Base-by-base conservation (phyloP, 2,797 vertebrate genomes). In the Semaprochilodus insignis region DNA sequence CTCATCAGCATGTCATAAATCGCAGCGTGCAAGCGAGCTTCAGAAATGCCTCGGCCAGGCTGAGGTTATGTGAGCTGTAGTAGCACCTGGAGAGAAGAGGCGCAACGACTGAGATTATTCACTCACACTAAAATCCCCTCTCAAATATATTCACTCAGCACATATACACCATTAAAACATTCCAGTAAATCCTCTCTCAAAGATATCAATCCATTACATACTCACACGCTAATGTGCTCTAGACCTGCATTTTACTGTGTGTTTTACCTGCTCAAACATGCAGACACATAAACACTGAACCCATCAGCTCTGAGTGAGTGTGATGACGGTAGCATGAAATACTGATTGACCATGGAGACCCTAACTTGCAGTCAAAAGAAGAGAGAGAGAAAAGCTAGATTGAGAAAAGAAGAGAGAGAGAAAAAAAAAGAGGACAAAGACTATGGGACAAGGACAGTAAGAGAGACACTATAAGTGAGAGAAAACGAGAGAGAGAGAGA, bases 1-100 rank as follows among this genome's bases (percentile, higher is more conserved):
- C 84, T 89, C 89, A 85, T 93, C 93, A 92, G 88, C 90, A 86
- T 89, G 88, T 85, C 90, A 90, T 93, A 93, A 94, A 93, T 94
- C 88, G 17, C 19, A 11, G 60, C 60, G 63, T 84, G 74, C 87
- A 60, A 85, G 74, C 66, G 1, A 75, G 52, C 63, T 59, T 71
- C 16, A 72, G 54, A 78, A 83, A 83, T 57, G 54, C 73, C 81
- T 83, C 59, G 36, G 69, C 40, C 67, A 60, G 51, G 78, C 77
- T 54, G 60, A 77, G 70, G 65, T 23, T 19, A 40, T 34, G 36
- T 83, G 17, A 77, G 67, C 77, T 71, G 72, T 57, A 59, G 0
- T 19, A 63, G 84, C 63, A 84, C 69, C 55, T 85, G 77, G 23
- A 44, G 55, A 82, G 74, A 74, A 78, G 77, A 74, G 55, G 73